These are phyloP conservation scores for Holothuria scabra DNA, from an alignment of 53 echinoderm and acorn worm species.

Conservation along the genomic window DNA sequence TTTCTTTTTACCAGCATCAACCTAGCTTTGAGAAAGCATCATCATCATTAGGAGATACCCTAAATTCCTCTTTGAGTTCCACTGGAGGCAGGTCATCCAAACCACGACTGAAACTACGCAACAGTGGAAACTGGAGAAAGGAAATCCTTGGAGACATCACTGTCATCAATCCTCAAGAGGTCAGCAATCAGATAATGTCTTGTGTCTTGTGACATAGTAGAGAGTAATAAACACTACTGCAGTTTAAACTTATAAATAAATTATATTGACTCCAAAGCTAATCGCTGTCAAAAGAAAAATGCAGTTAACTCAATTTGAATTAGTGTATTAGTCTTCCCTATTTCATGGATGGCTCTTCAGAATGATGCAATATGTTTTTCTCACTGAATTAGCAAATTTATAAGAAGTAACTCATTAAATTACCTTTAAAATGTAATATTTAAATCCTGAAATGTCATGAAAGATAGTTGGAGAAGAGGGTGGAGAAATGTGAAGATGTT, in stretches of 20 bases:
- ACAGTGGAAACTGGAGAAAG: constrained; percentile 91
- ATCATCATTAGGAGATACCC: constrained; percentile 17
- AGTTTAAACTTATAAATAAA: not conserved
- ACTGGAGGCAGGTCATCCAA: constrained; percentile 48
- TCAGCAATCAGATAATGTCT: constrained; percentile 13
- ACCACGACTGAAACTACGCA: constrained; percentile 77
- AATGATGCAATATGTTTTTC: too few species aligned
- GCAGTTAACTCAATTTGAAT: too few species aligned
- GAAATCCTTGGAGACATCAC: constrained; percentile 99
- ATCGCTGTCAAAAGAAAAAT: too few species aligned
- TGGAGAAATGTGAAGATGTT: too few species aligned
- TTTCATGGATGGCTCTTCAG: too few species aligned
- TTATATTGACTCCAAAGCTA: too few species aligned
- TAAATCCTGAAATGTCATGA: too few species aligned
- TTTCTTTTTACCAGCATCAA: not conserved
- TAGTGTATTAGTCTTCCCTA: too few species aligned
- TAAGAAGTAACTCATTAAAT: too few species aligned
- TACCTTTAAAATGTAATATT: too few species aligned
- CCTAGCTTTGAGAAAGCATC: constrained; percentile 17
- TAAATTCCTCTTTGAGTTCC: not conserved
- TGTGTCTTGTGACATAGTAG: not conserved
- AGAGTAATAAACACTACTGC: not conserved
- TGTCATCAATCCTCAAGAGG: constrained; percentile 99
- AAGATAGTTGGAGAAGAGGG: too few species aligned
- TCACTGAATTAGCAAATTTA: too few species aligned